Conservation (phyloP, 2,113 vertebrate genomes). For the Cololabis saira region DNA sequence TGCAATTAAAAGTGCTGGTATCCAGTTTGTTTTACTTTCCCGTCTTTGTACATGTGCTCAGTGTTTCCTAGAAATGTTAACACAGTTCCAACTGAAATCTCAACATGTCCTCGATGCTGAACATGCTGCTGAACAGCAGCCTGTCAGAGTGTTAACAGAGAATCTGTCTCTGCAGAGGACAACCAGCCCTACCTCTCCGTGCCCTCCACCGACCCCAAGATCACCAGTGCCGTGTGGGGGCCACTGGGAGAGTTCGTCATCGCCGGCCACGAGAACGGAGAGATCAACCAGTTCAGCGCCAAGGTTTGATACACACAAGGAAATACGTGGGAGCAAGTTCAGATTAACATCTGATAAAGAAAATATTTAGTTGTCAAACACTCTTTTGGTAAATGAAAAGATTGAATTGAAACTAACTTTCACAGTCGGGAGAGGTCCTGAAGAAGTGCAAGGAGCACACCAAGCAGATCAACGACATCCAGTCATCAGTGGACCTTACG, state of each 20-base stretch:
- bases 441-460: conserved; percentile 92
- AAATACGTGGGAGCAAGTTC: too few relatives aligned
- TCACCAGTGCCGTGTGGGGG: conserved; percentile 97
- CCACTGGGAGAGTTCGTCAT: conserved; percentile 95
- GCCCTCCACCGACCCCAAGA: conserved; percentile 92
- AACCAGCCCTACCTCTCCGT: conserved; percentile 94
- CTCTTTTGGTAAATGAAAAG: too few relatives aligned
- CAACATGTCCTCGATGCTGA: too few relatives aligned
- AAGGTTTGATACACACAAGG: conserved; percentile 82
- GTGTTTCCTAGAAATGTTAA: too few relatives aligned
- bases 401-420: too few relatives aligned
- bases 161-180: conserved; percentile 80
- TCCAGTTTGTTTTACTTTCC: too few relatives aligned
- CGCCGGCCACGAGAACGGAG: conserved; percentile 92
- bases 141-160: background rate
- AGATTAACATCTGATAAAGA: too few relatives aligned
- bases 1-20: too few relatives aligned
- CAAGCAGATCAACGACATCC: conserved; percentile 97
- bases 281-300: conserved; percentile 95
- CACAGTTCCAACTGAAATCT: too few relatives aligned
- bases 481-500: conserved; percentile 93
- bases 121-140: background rate
- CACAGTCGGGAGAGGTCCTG: conserved; percentile 91
- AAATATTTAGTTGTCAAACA: too few relatives aligned
- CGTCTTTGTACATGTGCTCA: too few relatives aligned